Percentiles rank a stretch among this genome's conserved stretches.
Evolutionary conservation across 2,113 vertebrate species (phyloP).

Genomic region (Cheilinus undulatus): DNA sequence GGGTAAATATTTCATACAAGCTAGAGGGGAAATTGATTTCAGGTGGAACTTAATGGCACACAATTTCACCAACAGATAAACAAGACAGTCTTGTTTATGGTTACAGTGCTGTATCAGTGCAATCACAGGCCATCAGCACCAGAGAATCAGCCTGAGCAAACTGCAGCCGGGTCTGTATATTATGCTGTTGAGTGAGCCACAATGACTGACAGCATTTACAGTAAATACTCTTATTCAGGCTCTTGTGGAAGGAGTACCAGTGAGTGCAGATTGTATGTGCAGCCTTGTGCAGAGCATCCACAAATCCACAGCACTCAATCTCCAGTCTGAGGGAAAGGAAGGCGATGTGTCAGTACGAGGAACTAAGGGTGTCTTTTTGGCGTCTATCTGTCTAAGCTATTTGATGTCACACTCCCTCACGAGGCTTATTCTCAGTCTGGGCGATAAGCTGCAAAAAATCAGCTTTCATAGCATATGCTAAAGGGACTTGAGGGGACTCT

Average conservation of each 20-base stretch:
- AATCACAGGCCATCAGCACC: not conserved
- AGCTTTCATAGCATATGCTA: conserved; percentile 58
- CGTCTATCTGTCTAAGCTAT: conserved; percentile 51
- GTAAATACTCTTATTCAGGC: conserved; percentile 9
- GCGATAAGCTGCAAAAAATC: conserved; percentile 66
- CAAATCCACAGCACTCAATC: conserved; percentile 8
- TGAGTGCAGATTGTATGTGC: conserved; percentile 2
- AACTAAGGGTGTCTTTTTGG: conserved; percentile 17
- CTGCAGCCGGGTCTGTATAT: not conserved
- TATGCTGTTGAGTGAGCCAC: not conserved
- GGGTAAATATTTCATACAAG: conserved; percentile 4
- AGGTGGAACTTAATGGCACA: not conserved
- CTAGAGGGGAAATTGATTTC: not conserved
- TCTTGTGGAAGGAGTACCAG: conserved; percentile 25
- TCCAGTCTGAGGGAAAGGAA: conserved; percentile 9
- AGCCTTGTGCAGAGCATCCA: conserved; percentile 1
- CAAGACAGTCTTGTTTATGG: not conserved
- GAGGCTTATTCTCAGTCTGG: conserved; percentile 50
- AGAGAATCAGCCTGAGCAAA: not conserved
- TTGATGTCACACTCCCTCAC: conserved; percentile 61
- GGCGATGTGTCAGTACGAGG: conserved; percentile 25
- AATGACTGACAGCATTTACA: not conserved
- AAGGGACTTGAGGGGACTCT: conserved; percentile 38
- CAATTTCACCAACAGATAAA: not conserved
- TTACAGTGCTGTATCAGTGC: not conserved